Conservation (phyloP, 2,113 vertebrate genomes). For the Paracanthobrama guichenoti region DNA sequence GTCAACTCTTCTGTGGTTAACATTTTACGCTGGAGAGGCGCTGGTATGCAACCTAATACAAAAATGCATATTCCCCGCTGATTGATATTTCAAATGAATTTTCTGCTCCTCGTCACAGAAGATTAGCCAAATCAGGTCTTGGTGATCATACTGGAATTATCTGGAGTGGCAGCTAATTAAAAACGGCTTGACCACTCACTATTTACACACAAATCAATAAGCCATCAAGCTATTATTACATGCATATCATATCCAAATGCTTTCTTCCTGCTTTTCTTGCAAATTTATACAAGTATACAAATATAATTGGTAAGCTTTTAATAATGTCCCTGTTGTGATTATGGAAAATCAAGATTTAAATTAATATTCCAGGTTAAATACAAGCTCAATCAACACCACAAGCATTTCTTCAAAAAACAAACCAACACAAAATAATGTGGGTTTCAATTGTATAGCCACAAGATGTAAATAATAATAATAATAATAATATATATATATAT, state of each 20-base stretch:
- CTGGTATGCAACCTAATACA: slow-evolving; percentile 61
- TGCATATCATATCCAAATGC: slow-evolving; percentile 36
- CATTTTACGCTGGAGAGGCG: slow-evolving; percentile 61
- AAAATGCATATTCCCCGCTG: slow-evolving; percentile 67
- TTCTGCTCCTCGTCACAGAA: slow-evolving; percentile 70
- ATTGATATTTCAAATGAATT: slow-evolving; percentile 75
- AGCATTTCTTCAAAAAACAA: neutral
- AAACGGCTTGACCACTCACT: slow-evolving; percentile 63
- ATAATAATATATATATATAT: too few relatives aligned
- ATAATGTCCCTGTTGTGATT: neutral
- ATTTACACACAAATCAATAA: slow-evolving; percentile 63
- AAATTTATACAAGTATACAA: slow-evolving; percentile 8
- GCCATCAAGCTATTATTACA: slow-evolving; percentile 68
- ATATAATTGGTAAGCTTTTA: slow-evolving; percentile 18
- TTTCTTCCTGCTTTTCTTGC: slow-evolving; percentile 53
- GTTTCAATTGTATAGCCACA: too few relatives aligned
- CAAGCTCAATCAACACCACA: neutral
- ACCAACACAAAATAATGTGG: too few relatives aligned
- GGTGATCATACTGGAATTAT: slow-evolving; percentile 64
- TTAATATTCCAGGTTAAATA: neutral
- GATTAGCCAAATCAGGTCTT: slow-evolving; percentile 60
- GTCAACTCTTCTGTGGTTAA: slow-evolving; percentile 51
- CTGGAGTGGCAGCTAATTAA: slow-evolving; percentile 67
- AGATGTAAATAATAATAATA: too few relatives aligned
- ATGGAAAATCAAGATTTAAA: neutral